Evolutionary conservation across 2,113 vertebrate genomes (phyloP), one percentile per base, ranked within the genome.

Genomic region (Sceloporus tristichus): DNA sequence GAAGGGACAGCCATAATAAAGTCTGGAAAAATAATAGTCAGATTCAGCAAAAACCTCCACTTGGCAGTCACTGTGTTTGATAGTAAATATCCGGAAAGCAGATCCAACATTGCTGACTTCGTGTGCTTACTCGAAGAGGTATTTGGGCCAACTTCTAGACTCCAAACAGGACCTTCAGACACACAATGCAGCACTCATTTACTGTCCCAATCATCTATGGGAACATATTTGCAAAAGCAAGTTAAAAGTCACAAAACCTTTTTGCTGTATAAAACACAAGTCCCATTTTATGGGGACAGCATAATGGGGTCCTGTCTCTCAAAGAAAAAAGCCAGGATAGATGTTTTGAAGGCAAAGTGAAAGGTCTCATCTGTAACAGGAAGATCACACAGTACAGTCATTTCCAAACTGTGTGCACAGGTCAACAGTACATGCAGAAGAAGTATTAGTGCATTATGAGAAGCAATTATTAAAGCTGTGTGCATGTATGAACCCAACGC

Each of bases 61-160:
- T 29, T 53, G 40, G 82, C 18, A 18, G 42, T 38, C 87, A 29
- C 0, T 0, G 19, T 34, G 19, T 77, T 14, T 8, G 7, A 42
- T 11, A 83, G 29, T 4, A 2, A n/a, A 16, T 16, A 0, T 0
- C 48, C 74, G 70, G 48, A 77, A 85, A 74, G 14, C 23, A 86
- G 0, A 0, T 10, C 23, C 0, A 8, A 19, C 0, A 0, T 83
- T 9, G 59, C 0, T 0, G 0, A 80, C 86, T 77, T n/a, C 29
- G 29, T 90, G 23, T 40, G 62, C 80, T 87, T 5, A 0, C 54
- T 81, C 42, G 14, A 80, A 48, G 85, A 38, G 42, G 3, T 18
- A 70, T 0, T 0, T 25, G 42, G 70, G 5, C 81, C 87, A 19
- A 9, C 53, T 56, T 9, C 1, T 86, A 21, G 74, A 34, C 54